Percentiles rank a stretch among this genome's conserved stretches.
Conservation (phyloP, 2,113 vertebrate species). For the Nothocercus julius region DNA sequence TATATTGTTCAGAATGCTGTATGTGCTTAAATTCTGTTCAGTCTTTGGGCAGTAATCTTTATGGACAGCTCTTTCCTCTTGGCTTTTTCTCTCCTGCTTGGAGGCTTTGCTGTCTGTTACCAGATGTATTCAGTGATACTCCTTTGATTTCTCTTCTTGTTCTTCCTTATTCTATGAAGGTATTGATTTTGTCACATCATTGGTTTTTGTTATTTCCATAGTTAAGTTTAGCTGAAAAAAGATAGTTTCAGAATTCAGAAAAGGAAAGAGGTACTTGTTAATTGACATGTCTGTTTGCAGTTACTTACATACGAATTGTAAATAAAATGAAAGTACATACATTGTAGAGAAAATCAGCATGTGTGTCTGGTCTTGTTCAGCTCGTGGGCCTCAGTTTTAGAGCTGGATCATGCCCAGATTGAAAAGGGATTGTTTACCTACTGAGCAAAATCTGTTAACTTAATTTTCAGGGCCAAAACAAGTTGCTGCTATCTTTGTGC, state of each 20-base stretch:
- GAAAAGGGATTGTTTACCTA: neutral
- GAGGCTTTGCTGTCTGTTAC: neutral
- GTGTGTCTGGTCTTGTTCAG: rapidly evolving
- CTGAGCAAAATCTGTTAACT: neutral
- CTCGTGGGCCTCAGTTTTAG: neutral
- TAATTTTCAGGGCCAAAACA: neutral
- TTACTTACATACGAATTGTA: neutral
- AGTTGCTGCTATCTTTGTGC: rapidly evolving
- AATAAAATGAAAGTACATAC: neutral
- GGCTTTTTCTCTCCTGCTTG: neutral
- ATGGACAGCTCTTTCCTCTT: neutral
- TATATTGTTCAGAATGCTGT: neutral
- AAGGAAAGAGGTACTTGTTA: neutral
- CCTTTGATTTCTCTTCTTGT: neutral
- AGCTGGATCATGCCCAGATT: neutral
- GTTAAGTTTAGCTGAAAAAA: neutral
- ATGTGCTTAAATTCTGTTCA: neutral
- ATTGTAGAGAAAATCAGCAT: neutral
- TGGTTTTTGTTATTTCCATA: neutral
- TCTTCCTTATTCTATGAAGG: neutral
- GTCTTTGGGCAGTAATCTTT: neutral
- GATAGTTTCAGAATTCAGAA: neutral
- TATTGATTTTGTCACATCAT: neutral
- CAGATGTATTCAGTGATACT: neutral
- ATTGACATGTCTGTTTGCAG: neutral